Percentiles rank a stretch among this genome's conserved stretches.
Evolutionary conservation across 2,113 vertebrate genomes (phyloP).

Genomic region (Elephas maximus): DNA sequence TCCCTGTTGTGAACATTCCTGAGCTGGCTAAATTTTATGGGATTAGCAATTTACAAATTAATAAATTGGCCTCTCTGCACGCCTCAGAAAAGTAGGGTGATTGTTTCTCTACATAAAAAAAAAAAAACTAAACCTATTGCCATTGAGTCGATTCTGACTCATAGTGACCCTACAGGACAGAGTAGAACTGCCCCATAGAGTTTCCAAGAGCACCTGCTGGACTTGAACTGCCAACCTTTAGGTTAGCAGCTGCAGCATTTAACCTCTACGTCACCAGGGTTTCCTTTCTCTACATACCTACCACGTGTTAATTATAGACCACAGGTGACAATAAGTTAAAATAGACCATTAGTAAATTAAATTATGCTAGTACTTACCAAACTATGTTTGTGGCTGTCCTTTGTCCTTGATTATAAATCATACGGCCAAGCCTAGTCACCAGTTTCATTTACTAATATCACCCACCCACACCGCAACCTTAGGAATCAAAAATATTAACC

Average conservation of each 20-base stretch:
- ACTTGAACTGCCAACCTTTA: too few relatives aligned
- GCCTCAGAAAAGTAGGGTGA: constrained; percentile 50
- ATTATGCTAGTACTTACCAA: constrained; percentile 12
- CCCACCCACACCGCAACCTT: not conserved
- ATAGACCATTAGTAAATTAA: not conserved
- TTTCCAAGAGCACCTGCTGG: too few relatives aligned
- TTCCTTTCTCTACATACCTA: not conserved
- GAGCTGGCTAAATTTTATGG: not conserved
- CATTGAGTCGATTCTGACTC: too few relatives aligned
- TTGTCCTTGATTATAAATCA: not conserved
- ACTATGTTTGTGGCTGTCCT: not conserved
- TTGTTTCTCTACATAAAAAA: not conserved
- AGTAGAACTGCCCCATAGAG: too few relatives aligned
- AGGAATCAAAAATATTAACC: not conserved
- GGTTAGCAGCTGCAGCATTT: too few relatives aligned
- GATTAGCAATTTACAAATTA: constrained; percentile 56
- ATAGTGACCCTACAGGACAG: too few relatives aligned
- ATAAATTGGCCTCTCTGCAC: constrained; percentile 42
- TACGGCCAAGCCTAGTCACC: not conserved
- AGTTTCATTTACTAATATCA: constrained; percentile 41
- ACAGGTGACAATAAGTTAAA: constrained; percentile 52
- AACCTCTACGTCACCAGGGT: too few relatives aligned
- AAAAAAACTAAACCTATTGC: too few relatives aligned
- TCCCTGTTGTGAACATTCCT: constrained; percentile 14
- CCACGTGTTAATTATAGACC: constrained; percentile 27